phyloP scores from a whole-genome alignment of 2,113 vertebrate species.

The Terrapene triunguis region DNA sequence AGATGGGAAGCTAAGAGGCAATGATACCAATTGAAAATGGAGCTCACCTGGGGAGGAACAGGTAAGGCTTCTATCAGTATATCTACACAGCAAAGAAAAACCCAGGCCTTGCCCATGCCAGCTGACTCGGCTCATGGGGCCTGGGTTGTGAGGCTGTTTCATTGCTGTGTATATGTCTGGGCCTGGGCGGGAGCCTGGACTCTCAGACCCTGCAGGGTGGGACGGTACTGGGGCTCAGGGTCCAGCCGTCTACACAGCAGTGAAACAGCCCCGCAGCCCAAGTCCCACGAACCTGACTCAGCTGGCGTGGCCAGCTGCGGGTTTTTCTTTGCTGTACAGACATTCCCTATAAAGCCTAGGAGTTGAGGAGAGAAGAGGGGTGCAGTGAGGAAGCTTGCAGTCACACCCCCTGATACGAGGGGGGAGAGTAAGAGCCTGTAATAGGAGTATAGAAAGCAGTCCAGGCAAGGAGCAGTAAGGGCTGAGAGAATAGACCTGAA shows the following conservation, averaged over 20 bases:
- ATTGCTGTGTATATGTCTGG: not conserved
- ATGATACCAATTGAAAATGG: not conserved
- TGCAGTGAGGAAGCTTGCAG: too few relatives aligned
- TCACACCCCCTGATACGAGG: too few relatives aligned
- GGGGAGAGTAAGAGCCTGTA: too few relatives aligned
- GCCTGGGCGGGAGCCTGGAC: not conserved
- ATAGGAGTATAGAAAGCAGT: not conserved
- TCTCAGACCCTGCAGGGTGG: not conserved
- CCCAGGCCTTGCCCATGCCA: not conserved
- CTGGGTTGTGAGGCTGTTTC: not conserved
- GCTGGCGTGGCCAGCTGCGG: not conserved
- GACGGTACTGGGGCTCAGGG: not conserved
- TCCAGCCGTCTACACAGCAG: not conserved
- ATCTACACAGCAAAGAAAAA: not conserved
- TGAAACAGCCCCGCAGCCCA: not conserved
- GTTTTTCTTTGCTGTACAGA: not conserved
- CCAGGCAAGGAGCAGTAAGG: too few relatives aligned
- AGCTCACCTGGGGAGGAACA: not conserved
- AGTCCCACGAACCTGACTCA: not conserved
- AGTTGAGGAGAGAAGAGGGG: not conserved
- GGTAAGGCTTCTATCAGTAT: not conserved
- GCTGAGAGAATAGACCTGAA: not conserved
- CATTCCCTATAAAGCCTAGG: not conserved
- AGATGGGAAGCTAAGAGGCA: not conserved
- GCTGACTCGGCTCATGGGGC: not conserved